Evolutionary conservation across 2,888 invertebrate species (phyloP), one percentile per base, ranked within the genome.

Genomic region (Mylabris sibirica): DNA sequence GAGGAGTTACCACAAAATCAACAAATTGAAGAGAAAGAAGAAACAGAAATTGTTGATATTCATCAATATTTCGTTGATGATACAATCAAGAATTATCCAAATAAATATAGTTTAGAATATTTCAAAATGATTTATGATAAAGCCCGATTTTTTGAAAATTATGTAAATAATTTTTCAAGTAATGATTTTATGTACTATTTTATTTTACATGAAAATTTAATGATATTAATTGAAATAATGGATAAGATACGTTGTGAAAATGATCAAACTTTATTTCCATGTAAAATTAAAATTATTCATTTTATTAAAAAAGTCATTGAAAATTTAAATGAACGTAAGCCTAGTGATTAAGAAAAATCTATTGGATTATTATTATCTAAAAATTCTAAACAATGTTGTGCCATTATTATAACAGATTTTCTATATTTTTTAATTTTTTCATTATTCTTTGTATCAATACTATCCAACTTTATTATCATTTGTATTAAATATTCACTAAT

Each of bases 161-260:
- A 2, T 9, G 12, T 63, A 1, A 1, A 22, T 1, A 9, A 44
- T 20, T 59, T 60, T 8, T 17, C 20, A 24, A 60, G 60, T 9
- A 12, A 30, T 17, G 38, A 66, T 44, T 63, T 44, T 1, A 26
- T 69, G 35, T 66, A 66, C 22, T 69, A 64, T 30, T 69, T 69
- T 35, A 59, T 69, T 20, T 17, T 69, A 11, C 60, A 69, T 44
- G 69, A 69, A 26, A 69, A 69, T 41, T 30, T 69, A 30, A 63
- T 66, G 65, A 41, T 22, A 22, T 53, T 69, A 2, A 66, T 69
- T 17, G 69, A 69, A 60, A 26, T 53, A 22, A 24, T 69, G 24
- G 69, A 69, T 60, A 66, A 53, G 22, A 66, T 65, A 24, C 63
- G 61, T 26, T 59, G 57, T 53, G 38, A 66, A 20, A 30, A 69